Base-by-base conservation (phyloP, 2,797 vertebrate species). In the Trematomus bernacchii region DNA sequence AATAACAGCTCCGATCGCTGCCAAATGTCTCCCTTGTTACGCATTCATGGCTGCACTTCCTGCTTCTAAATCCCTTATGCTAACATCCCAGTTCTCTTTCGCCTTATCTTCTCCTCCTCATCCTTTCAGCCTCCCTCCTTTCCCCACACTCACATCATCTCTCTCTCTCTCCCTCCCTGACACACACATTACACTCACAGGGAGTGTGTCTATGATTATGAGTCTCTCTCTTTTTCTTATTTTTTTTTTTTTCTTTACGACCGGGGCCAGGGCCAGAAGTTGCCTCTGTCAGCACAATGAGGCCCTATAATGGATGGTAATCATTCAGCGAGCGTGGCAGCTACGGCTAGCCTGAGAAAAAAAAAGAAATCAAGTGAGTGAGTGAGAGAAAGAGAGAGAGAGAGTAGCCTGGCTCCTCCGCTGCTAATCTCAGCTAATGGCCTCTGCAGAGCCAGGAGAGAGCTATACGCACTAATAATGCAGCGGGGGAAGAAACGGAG, bases 361-460 rank as follows among this genome's bases (percentile, higher is more conserved):
- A n/a, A 83, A 66, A 30, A 78, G 44, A 77, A 66, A 78, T 16
- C 71, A 72, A 86, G 76, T 66, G 76, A 77, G 82, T 37, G 82
- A 84, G 67, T 15, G 64, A 85, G 52, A 50, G 63, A 37, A 19
- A 62, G 59, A 44, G 65, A 13, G 78, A 13, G 78, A 61, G 67
- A 73, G 74, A 69, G 83, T 76, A 65, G 83, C 73, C 61, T 79
- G 83, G 88, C 85, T 90, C 73, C 79, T 84, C 73, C 27, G 58
- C 90, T 95, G 94, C 96, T 97, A 96, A 97, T 97, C 95, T 96
- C 93, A 91, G 92, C 93, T 96, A 97, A 97, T 96, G 95, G 95
- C 95, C 96, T 95, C 93, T 95, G 95, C 95, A 91, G 93, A 96
- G 95, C 86, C 88, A 95, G 93, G 93, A 96, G 83, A 90, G 89